phyloP scores from a whole-genome alignment of 2,797 vertebrate genomes.

The Propithecus perrieri region DNA sequence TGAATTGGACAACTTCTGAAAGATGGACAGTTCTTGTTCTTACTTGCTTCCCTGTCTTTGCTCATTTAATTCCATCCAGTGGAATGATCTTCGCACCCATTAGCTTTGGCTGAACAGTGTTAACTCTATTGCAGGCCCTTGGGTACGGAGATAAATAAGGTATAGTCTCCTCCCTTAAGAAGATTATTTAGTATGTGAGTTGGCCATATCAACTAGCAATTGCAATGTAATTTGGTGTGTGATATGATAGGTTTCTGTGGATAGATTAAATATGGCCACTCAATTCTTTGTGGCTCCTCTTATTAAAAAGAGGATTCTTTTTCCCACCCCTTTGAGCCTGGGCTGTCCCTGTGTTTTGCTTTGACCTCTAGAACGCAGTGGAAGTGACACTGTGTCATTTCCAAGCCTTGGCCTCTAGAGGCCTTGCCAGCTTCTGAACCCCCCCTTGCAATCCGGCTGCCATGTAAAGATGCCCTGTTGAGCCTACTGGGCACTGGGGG shows the following conservation, averaged over 20 bases:
- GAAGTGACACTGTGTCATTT: not conserved
- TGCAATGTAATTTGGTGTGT: not conserved
- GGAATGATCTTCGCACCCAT: not conserved
- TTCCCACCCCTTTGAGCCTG: too few relatives aligned
- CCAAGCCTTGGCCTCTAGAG: not conserved
- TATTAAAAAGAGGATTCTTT: not conserved
- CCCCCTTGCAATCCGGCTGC: not conserved
- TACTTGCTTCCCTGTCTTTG: not conserved
- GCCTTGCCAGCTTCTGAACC: not conserved
- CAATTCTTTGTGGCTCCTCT: not conserved
- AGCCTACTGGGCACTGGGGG: too few relatives aligned
- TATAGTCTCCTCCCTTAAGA: not conserved
- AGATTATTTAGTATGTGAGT: not conserved
- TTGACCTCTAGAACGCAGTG: not conserved
- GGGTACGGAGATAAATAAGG: not conserved
- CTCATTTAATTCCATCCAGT: not conserved
- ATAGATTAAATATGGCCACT: not conserved
- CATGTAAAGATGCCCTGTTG: not conserved
- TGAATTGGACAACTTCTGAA: not conserved
- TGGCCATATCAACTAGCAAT: not conserved
- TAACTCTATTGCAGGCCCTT: not conserved
- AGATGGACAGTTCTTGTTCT: not conserved
- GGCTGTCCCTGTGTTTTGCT: not conserved
- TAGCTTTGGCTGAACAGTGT: not conserved
- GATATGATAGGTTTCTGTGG: not conserved